phyloP scores from a whole-genome alignment of 1,140 invertebrate species.

The Drosophila repletoides region DNA sequence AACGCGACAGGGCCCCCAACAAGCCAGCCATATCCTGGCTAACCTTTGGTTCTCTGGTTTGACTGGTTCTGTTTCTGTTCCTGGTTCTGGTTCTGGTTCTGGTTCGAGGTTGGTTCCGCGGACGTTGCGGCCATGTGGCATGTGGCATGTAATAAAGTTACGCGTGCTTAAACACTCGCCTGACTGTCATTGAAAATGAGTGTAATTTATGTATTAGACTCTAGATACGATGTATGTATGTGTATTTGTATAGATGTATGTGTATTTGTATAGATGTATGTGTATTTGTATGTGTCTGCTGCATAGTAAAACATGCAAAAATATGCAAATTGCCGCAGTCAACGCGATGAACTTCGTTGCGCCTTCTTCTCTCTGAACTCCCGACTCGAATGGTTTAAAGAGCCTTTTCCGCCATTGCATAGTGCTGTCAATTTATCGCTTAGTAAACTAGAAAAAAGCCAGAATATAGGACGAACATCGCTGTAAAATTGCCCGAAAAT shows the following conservation, averaged over 20 bases:
- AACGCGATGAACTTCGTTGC: slow-evolving; percentile 74
- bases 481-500: too few relatives aligned
- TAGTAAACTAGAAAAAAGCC: too few relatives aligned
- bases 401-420: slow-evolving; percentile 56
- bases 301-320: slow-evolving; percentile 77
- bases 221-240: slow-evolving; percentile 38
- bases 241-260: slow-evolving; percentile 51
- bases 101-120: slow-evolving; percentile 14
- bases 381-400: slow-evolving; percentile 62
- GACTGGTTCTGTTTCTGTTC: neutral
- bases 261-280: slow-evolving; percentile 48
- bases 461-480: too few relatives aligned
- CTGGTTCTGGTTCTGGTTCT: slow-evolving; percentile 1
- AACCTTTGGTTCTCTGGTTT: slow-evolving; percentile 5
- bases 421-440: too few relatives aligned
- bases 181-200: slow-evolving; percentile 48
- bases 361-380: too few relatives aligned
- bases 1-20: slow-evolving; percentile 44
- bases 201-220: slow-evolving; percentile 55
- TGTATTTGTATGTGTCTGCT: slow-evolving; percentile 45
- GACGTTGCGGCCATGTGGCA: slow-evolving; percentile 22
- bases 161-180: slow-evolving; percentile 54
- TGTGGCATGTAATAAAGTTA: slow-evolving; percentile 69
- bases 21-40: slow-evolving; percentile 17
- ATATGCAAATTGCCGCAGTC: slow-evolving; percentile 77